Evolutionary conservation across 2,888 invertebrate genomes (phyloP).

Genomic region (Orthosia gothica): DNA sequence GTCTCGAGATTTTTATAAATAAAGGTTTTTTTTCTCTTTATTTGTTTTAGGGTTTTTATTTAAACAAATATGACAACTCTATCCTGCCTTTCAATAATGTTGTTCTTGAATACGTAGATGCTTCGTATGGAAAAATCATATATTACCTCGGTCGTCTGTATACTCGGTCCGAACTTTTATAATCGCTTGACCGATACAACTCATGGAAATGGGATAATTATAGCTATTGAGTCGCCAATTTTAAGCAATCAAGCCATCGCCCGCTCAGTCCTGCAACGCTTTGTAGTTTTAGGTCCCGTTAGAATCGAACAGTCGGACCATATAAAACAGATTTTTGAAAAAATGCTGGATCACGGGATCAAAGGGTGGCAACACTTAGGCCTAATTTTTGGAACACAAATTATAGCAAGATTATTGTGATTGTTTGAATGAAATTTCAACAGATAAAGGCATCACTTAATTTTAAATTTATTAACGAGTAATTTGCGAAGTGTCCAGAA

Average conservation of each 20-base stretch:
- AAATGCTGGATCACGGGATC: not conserved
- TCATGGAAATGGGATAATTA: conserved; percentile 25
- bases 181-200: not conserved
- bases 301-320: not conserved
- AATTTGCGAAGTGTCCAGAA: not conserved
- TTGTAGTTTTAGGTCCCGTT: conserved; percentile 19
- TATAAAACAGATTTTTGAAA: not conserved
- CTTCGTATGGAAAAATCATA: not conserved
- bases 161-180: not conserved
- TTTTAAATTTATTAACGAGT: too few species aligned
- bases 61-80: too few species aligned
- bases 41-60: too few species aligned
- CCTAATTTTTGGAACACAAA: not conserved
- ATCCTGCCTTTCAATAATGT: too few species aligned
- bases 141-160: too few species aligned
- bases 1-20: too few species aligned
- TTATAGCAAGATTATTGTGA: not conserved
- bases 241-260: conserved; percentile 24
- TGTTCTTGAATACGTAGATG: too few species aligned
- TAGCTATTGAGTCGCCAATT: conserved; percentile 28
- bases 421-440: too few species aligned
- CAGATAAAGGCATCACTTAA: not conserved
- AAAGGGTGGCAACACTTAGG: not conserved
- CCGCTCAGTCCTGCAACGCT: conserved; percentile 7
- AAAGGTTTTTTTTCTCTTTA: too few species aligned